Base-by-base conservation (phyloP, 2,888 invertebrate genomes). In the Drymonia ruficornis region DNA sequence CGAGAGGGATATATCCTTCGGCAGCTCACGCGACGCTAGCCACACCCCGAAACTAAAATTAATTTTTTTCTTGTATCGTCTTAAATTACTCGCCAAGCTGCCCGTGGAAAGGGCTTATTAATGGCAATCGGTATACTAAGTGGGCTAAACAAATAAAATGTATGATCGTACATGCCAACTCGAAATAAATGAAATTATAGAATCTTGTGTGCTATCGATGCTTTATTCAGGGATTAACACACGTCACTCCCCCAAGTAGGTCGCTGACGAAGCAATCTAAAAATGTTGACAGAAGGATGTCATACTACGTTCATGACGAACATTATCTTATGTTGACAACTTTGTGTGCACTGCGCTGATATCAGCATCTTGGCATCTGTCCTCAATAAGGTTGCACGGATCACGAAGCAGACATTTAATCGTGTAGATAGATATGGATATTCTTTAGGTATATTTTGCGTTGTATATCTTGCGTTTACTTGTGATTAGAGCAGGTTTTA, bases 211-310 rank as follows among this genome's bases (percentile, higher is more conserved):
- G 11, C 0, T 0, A 9, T 31, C 9, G 31, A 7, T 12, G n/a
- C 12, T 45, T 28, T 45, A n/a, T 4, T 18, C 42, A 1, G 28
- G n/a, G 12, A 48, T 38, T 23, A 44, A 43, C 42, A 38, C 49
- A 60, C 71, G 70, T 74, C 67, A 72, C 62, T 49, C 47, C 56
- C 50, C 15, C 47, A 56, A 69, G 65, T 67, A 64, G 65, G 64
- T 61, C 64, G 64, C 57, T 68, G 74, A 73, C 67, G 65, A 64
- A 59, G 67, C 64, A 68, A 63, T 49, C 56, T 40, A 50, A 55
- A 55, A 60, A 44, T 61, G 65, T 65, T 67, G 61, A 65, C 68
- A 61, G 53, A 59, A 58, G 53, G 53, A 46, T 63, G 60, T 53
- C 57, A 63, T 59, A 55, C 55, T 31, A 53, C 50, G 51, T 42